phyloP scores from a whole-genome alignment of 92 coral and sea anemone species.

The Palythoa grandiflora region DNA sequence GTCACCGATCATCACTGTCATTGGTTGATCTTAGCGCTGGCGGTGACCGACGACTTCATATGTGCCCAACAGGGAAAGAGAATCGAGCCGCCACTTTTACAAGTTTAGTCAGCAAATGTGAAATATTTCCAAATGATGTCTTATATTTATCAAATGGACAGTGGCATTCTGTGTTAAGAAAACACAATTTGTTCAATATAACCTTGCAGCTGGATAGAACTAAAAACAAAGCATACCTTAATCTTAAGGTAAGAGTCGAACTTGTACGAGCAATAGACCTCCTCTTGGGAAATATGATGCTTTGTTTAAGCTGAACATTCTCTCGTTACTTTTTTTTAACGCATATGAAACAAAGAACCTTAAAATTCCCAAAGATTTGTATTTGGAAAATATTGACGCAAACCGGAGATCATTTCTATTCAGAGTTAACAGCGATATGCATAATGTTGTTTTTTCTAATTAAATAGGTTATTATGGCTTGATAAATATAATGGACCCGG shows the following conservation, averaged over 20 bases:
- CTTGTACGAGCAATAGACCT: no score
- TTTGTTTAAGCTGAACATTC: no score
- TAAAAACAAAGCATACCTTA: background rate
- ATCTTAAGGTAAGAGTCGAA: constrained; percentile 10
- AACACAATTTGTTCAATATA: background rate
- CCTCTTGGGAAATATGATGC: no score
- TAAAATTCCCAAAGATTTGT: no score
- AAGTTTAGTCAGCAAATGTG: background rate
- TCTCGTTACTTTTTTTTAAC: no score
- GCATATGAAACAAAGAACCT: no score
- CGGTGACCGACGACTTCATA: background rate
- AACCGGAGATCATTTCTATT: no score
- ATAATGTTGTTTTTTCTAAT: no score
- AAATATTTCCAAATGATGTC: background rate
- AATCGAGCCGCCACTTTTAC: background rate
- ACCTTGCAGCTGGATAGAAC: background rate
- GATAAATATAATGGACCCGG: no score
- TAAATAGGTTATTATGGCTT: no score
- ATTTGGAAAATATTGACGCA: no score
- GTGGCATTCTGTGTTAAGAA: background rate
- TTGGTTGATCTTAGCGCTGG: background rate
- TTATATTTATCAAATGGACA: background rate
- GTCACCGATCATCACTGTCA: constrained; percentile 2
- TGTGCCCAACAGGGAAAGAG: background rate
- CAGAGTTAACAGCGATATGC: no score